Evolutionary conservation across 2,113 vertebrate species (phyloP), one percentile per base, ranked within the genome.

Genomic region (Calyptommatus sinebrachiatus): DNA sequence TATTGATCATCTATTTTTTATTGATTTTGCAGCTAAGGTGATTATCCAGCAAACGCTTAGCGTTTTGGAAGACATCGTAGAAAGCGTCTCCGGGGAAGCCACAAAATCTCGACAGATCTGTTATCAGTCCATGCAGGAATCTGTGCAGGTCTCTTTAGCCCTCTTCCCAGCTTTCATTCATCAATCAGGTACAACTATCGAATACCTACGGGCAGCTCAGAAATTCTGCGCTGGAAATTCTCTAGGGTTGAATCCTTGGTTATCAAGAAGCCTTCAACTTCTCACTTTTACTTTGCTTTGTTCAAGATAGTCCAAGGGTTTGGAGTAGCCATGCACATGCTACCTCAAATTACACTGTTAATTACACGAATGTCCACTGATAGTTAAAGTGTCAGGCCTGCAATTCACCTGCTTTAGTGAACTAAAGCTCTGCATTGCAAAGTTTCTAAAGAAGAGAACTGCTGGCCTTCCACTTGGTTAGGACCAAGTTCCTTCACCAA

Each of bases 81-180:
- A 97, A 90, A 99, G 96, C 84, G 94, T 99, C 85, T 98, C 97
- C 4, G 96, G 97, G 77, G 98, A 99, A 86, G 96, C 97, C 86
- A 99, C 98, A 85, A 99, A 99, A 91, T 98, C 98, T 14, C 97
- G 98, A 6, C 98, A 99, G 95, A 98, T 99, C 91, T 99, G 98
- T 90, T 99, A 99, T 87, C 98, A 99, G 94, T 98, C 97, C 1
- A 94, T 99, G 83, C 98, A 99, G 93, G 98, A 99, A 87, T 98
- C 98, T 0, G 97, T 99, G 85, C 98, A 99, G 94, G 97, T 99
- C 89, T 98, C 98, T 53, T 95, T 99, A 83, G 96, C 95, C 86
- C 97, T 99, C 88, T 99, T 99, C 89, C 97, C 97, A 76, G 94
- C 96, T 87, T 99, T 98, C 91, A 99, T 99, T 92, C 97, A 99